These are phyloP conservation scores for Ciona savignyi DNA, from an alignment of 23 tunicate genomes.

Conservation along the genomic window DNA sequence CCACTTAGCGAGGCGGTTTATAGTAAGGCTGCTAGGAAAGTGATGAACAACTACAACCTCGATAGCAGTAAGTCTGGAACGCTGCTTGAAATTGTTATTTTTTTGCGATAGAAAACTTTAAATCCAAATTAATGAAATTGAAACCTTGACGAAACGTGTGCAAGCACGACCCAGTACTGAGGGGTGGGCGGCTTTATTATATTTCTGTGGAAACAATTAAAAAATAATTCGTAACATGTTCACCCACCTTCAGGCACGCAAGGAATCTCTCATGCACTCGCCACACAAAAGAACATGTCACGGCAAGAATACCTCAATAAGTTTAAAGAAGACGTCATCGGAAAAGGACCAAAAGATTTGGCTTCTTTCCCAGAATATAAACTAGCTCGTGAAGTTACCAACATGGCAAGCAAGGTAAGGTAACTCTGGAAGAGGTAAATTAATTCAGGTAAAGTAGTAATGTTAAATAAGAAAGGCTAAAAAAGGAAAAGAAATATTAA, in stretches of 20 bases:
- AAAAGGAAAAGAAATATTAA: too few relatives aligned
- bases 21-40: slow-evolving; percentile 40
- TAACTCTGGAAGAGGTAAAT: too few relatives aligned
- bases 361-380: slow-evolving; percentile 54
- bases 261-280: slow-evolving; percentile 75
- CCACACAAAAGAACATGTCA: slow-evolving; percentile 24
- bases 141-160: too few relatives aligned
- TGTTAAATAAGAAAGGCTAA: too few relatives aligned
- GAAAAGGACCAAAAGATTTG: slow-evolving; percentile 42
- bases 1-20: slow-evolving; percentile 58
- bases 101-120: too few relatives aligned
- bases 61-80: slow-evolving; percentile 19
- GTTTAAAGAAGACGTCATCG: slow-evolving; percentile 52
- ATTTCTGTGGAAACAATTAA: too few relatives aligned
- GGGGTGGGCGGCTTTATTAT: too few relatives aligned
- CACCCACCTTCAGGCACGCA: slow-evolving; percentile 42
- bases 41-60: slow-evolving; percentile 76
- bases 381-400: slow-evolving; percentile 19
- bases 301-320: slow-evolving; percentile 35
- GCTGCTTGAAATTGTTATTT: neutral
- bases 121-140: too few relatives aligned
- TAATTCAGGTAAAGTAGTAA: too few relatives aligned
- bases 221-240: neutral
- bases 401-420: slow-evolving; percentile 39
- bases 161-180: too few relatives aligned